Conservation (phyloP, 2,888 invertebrate species). For the Geophilus truncorum region DNA sequence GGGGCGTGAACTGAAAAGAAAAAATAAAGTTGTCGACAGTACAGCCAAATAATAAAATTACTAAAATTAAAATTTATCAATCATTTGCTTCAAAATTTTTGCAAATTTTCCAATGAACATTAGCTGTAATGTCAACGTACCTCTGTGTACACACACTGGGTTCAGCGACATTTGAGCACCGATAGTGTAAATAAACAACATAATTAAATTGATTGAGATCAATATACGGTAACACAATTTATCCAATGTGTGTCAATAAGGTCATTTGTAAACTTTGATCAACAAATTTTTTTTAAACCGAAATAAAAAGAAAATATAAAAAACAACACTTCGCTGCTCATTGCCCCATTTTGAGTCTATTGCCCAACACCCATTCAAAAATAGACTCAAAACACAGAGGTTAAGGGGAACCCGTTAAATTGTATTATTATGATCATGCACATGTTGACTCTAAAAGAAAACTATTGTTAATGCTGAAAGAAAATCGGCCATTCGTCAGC, state of each 20-base stretch:
- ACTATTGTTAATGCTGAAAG: not conserved
- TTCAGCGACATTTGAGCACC: not conserved
- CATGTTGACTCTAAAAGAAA: not conserved
- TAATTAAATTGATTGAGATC: no score
- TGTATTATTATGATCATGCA: slow-evolving; percentile 12
- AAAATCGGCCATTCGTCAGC: not conserved
- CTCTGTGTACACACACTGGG: not conserved
- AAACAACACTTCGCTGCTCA: not conserved
- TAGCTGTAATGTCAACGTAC: not conserved
- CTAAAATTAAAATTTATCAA: not conserved
- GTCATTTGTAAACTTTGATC: no score
- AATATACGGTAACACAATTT: no score
- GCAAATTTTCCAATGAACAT: not conserved
- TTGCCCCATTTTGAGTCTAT: slow-evolving; percentile 10
- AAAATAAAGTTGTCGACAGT: not conserved
- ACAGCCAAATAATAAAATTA: not conserved
- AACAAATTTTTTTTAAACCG: no score
- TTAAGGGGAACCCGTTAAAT: not conserved
- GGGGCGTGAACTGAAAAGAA: not conserved
- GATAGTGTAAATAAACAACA: not conserved
- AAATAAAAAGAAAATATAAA: not conserved
- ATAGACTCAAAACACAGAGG: slow-evolving; percentile 23
- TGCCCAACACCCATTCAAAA: not conserved
- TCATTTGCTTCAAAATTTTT: not conserved
- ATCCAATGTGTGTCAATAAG: no score